phyloP scores from a whole-genome alignment of 2,113 vertebrate genomes.

The Corythoichthys haematopterus region DNA sequence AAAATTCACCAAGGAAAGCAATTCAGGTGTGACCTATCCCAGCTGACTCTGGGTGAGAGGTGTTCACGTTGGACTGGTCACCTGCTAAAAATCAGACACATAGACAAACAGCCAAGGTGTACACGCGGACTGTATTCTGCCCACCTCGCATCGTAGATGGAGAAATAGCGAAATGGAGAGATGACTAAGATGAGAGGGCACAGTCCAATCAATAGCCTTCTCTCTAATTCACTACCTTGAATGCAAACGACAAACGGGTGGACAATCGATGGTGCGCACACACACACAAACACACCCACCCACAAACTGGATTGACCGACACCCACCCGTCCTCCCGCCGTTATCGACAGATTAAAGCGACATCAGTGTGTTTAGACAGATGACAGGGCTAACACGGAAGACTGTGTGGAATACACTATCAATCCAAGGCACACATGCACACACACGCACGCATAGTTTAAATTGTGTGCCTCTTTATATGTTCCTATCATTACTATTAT shows the following conservation, averaged over 20 bases:
- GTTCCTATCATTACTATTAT: neutral
- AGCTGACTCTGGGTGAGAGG: too few species aligned
- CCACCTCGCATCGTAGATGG: neutral
- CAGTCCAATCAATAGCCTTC: constrained; percentile 69
- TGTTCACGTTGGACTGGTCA: neutral
- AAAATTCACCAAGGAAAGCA: neutral
- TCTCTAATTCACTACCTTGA: constrained; percentile 72
- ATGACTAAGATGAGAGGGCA: constrained; percentile 67
- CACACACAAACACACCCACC: constrained; percentile 18
- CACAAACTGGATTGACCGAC: constrained; percentile 29
- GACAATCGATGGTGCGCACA: constrained; percentile 55
- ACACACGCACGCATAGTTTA: neutral
- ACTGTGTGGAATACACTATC: constrained; percentile 62
- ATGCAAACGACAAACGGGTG: constrained; percentile 69
- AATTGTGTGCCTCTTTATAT: neutral
- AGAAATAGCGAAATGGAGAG: constrained; percentile 50
- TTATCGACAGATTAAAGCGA: constrained; percentile 70
- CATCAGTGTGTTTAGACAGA: constrained; percentile 71
- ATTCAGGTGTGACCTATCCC: too few species aligned
- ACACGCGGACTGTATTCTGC: neutral
- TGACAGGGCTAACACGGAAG: constrained; percentile 59
- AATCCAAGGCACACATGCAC: constrained; percentile 26
- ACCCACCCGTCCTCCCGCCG: constrained; percentile 20
- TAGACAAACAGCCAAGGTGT: neutral
- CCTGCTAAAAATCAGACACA: neutral